These are phyloP conservation scores for Apodemia zela DNA, from an alignment of 2,888 invertebrate species.

Conservation along the genomic window DNA sequence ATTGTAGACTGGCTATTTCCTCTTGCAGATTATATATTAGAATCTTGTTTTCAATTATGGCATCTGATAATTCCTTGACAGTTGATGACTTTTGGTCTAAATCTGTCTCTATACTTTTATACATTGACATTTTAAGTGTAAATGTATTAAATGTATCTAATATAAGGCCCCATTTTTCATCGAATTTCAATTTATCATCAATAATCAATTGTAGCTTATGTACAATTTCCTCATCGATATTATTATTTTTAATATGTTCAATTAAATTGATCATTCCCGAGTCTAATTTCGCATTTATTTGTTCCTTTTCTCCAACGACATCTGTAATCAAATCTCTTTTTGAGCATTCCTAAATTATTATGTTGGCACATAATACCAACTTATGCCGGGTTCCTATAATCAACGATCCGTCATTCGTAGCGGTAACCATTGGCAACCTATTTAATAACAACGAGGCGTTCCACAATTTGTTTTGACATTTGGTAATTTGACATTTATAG, in stretches of 20 bases:
- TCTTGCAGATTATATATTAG: conserved; percentile 38
- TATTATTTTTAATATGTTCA: conserved; percentile 36
- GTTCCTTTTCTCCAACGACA: conserved; percentile 26
- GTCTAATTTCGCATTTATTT: conserved; percentile 36
- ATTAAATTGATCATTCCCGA: conserved; percentile 39
- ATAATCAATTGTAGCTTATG: conserved; percentile 32
- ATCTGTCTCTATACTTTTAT: conserved; percentile 38
- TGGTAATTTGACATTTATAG: too few relatives aligned
- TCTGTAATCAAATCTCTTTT: conserved; percentile 24
- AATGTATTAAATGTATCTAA: conserved; percentile 41
- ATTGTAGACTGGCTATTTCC: conserved; percentile 41
- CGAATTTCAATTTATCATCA: conserved; percentile 14
- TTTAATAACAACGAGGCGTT: too few relatives aligned
- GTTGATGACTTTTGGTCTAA: conserved; percentile 39
- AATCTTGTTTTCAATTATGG: conserved; percentile 42
- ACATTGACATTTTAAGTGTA: conserved; percentile 38
- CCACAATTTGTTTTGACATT: too few relatives aligned
- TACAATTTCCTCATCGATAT: conserved; percentile 34
- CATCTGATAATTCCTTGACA: conserved; percentile 37
- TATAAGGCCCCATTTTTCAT: conserved; percentile 38
- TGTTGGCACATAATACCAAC: neutral
- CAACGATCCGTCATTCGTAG: too few relatives aligned
- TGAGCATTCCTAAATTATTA: conserved; percentile 9
- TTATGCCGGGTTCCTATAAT: too few relatives aligned
- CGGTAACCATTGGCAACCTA: too few relatives aligned